phyloP scores from a whole-genome alignment of 2,888 invertebrate species.

The Platycheirus albimanus region DNA sequence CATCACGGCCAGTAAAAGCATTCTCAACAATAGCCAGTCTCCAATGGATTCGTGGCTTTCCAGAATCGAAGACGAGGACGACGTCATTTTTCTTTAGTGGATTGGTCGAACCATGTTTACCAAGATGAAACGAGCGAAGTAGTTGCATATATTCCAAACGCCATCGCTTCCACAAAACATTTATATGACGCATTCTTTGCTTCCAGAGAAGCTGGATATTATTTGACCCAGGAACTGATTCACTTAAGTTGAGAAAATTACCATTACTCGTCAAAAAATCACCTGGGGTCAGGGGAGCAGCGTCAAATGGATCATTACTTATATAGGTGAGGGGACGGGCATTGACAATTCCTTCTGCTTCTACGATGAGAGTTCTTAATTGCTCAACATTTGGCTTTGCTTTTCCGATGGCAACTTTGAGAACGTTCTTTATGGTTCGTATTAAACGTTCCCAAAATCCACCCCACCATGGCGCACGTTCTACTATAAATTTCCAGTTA shows the following conservation, averaged over 20 bases:
- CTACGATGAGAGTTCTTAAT: constrained; percentile 14
- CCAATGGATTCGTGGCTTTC: constrained; percentile 45
- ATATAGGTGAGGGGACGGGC: constrained; percentile 14
- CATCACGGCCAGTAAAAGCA: too few species aligned
- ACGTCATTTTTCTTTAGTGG: constrained; percentile 12
- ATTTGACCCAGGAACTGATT: constrained; percentile 13
- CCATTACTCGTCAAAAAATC: constrained; percentile 9
- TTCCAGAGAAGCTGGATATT: constrained; percentile 26
- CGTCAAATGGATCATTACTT: background rate
- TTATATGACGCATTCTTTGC: constrained; percentile 21
- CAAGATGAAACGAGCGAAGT: constrained; percentile 15
- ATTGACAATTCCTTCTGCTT: constrained; percentile 11
- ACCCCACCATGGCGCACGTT: too few species aligned
- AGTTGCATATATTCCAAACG: constrained; percentile 17
- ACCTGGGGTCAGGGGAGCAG: background rate
- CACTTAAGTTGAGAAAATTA: background rate
- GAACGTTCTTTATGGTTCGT: too few species aligned
- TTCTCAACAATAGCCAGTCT: constrained; percentile 27
- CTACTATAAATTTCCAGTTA: too few species aligned
- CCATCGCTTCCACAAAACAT: constrained; percentile 9
- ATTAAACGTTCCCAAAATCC: too few species aligned
- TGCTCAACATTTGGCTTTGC: too few species aligned
- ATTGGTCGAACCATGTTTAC: constrained; percentile 8
- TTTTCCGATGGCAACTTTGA: constrained; percentile 6
- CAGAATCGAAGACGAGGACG: too few species aligned